Conservation (phyloP, 2,888 invertebrate genomes). For the Sthenelais limicola region DNA sequence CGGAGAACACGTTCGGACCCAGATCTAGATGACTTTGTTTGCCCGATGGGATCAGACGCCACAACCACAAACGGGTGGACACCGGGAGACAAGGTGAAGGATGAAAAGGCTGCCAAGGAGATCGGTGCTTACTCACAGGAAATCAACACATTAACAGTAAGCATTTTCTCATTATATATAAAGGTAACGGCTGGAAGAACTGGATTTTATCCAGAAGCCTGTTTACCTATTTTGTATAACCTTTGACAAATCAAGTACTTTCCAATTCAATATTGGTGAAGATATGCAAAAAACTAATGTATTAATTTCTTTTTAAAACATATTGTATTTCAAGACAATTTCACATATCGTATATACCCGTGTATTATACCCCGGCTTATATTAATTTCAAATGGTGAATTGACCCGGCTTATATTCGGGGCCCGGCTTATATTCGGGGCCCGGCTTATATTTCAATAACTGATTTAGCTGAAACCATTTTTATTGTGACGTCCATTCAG, state of each 20-base stretch:
- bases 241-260: too few species aligned
- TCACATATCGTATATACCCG: too few species aligned
- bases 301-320: background rate
- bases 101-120: slow-evolving; percentile 63
- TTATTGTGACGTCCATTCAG: too few species aligned
- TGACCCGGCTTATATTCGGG: too few species aligned
- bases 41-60: slow-evolving; percentile 77
- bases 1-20: slow-evolving; percentile 78
- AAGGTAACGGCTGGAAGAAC: too few species aligned
- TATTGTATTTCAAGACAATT: slow-evolving; percentile 5
- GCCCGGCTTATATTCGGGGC: too few species aligned
- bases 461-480: too few species aligned
- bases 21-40: slow-evolving; percentile 89
- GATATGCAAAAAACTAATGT: background rate
- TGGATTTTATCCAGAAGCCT: too few species aligned
- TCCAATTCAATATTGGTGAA: too few species aligned
- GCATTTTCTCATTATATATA: slow-evolving; percentile 47
- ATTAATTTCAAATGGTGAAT: too few species aligned
- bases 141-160: slow-evolving; percentile 67
- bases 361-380: too few species aligned
- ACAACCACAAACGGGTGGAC: slow-evolving; percentile 1
- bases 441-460: too few species aligned
- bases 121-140: slow-evolving; percentile 69
- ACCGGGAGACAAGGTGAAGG: slow-evolving; percentile 11
- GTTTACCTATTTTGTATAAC: background rate